Base-by-base conservation (phyloP, 2,888 invertebrate species). In the Luffia ferchaultella region DNA sequence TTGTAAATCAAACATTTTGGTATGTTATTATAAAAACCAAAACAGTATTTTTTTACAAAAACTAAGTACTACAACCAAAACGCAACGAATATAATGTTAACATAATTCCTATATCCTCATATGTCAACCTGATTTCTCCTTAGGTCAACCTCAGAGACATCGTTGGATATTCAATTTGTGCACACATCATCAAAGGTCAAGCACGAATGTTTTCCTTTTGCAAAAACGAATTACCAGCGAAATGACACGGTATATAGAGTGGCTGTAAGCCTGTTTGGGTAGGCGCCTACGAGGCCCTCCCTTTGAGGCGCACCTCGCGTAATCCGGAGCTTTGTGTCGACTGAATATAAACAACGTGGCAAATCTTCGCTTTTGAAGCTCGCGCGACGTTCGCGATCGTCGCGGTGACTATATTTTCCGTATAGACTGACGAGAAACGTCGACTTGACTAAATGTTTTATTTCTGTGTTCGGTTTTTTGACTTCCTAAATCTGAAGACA, bases 261-360 rank as follows among this genome's bases (percentile, higher is more conserved):
- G 53, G 53, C 54, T 57, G 55, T 70, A 70, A 76, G 71, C 76
- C 59, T 73, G 67, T 78, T 77, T 76, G 59, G 57, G 52, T 59
- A 72, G 73, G 72, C 64, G 68, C 62, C 59, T 67, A 63, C 64
- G 70, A 73, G 30, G 30, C 30, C 12, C 30, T 30, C 30, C 30
- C 30, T 30, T 30, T 30, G 30, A 30, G 30, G 30, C 12, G 30
- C 30, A 12, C 3, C 30, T 3, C 30, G 30, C 30, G 30, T 30
- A 30, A 30, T 30, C 30, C 30, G 5, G 30, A 30, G 30, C 30
- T 30, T 30, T 30, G 30, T 30, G 30, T 30, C 30, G 30, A 30
- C 30, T 30, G 30, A 30, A 30, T 30, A 30, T 30, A 30, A 30
- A 30, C 30, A 30, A 30, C 30, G 30, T 30, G 30, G 30, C 5